Conservation (phyloP, 2,113 vertebrate genomes). For the Psilopogon haemacephalus region DNA sequence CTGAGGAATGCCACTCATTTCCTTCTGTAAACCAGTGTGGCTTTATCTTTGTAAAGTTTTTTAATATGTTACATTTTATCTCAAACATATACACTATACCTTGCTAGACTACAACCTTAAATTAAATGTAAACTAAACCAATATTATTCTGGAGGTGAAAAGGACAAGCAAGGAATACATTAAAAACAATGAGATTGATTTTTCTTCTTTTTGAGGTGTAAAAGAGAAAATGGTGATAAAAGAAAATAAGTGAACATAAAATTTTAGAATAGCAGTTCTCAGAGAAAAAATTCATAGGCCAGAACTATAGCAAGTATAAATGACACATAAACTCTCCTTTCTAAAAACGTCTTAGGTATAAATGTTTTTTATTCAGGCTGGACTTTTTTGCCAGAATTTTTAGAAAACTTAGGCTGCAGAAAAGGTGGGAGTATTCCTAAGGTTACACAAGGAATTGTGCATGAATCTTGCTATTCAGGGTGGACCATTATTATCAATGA, state of each 20-base stretch:
- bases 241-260: background rate
- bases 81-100: background rate
- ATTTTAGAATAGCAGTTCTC: background rate
- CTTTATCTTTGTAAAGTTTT: background rate
- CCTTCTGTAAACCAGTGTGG: background rate
- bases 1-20: background rate
- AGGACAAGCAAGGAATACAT: background rate
- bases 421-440: background rate
- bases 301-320: background rate
- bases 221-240: background rate
- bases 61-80: background rate
- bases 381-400: background rate
- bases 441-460: background rate
- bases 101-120: background rate
- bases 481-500: background rate
- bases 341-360: background rate
- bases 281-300: background rate
- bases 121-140: background rate
- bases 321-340: background rate
- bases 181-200: background rate
- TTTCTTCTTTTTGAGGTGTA: background rate
- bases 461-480: background rate
- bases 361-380: background rate
- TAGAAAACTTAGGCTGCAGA: background rate
- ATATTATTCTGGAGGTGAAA: background rate